These are phyloP conservation scores for Chaetops frenatus DNA, from an alignment of 2,113 vertebrate species.

Conservation along the genomic window DNA sequence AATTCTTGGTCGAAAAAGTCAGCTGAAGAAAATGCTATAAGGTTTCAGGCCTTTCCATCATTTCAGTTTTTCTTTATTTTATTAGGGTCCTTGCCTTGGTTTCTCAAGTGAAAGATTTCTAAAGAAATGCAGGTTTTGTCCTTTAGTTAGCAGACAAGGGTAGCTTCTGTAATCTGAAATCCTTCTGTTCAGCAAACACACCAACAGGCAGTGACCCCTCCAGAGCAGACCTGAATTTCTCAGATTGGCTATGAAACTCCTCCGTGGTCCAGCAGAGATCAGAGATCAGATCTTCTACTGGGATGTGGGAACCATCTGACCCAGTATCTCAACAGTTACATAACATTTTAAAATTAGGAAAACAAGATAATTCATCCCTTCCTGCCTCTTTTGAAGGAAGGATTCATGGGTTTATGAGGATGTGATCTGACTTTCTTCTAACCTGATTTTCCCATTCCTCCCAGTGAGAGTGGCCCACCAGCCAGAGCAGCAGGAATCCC, in stretches of 20 bases:
- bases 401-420: not conserved
- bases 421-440: not conserved
- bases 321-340: not conserved
- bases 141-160: not conserved
- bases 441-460: not conserved
- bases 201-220: not conserved
- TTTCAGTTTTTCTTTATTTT: not conserved
- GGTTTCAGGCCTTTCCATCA: not conserved
- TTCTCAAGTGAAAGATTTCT: not conserved
- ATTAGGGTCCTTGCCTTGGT: not conserved
- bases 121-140: not conserved
- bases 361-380: not conserved
- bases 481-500: not conserved
- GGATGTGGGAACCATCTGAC: rapidly evolving
- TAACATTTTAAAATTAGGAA: not conserved
- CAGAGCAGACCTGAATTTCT: not conserved
- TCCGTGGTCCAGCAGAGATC: not conserved
- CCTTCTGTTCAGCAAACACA: not conserved
- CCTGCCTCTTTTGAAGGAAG: not conserved
- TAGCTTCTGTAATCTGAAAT: not conserved
- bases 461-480: not conserved
- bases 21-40: not conserved
- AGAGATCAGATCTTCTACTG: not conserved
- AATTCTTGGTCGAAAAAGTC: not conserved
- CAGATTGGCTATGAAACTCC: not conserved